phyloP scores from a whole-genome alignment of 2,888 invertebrate species.

The Sphaerophoria rueppellii region DNA sequence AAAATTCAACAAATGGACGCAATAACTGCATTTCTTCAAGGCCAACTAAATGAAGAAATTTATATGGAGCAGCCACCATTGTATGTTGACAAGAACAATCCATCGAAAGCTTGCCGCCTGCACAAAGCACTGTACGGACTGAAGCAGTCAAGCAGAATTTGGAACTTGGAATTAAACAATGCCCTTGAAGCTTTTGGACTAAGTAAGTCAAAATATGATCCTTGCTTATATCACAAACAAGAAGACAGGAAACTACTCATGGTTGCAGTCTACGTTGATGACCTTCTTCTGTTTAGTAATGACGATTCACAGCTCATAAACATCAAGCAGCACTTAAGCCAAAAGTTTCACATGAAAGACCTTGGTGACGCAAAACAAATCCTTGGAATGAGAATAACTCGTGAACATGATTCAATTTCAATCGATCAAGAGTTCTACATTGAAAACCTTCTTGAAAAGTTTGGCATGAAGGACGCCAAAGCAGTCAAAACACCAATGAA shows the following conservation, averaged over 20 bases:
- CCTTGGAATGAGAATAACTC: slow-evolving; percentile 10
- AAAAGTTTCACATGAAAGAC: slow-evolving; percentile 4
- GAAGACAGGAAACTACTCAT: not conserved
- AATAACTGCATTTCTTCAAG: slow-evolving; percentile 33
- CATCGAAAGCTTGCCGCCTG: too few species aligned
- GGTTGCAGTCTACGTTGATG: not conserved
- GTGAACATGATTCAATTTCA: not conserved
- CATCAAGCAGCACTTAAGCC: not conserved
- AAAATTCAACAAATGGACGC: slow-evolving; percentile 30
- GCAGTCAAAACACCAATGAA: slow-evolving; percentile 10
- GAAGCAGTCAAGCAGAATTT: too few species aligned
- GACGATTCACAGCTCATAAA: not conserved
- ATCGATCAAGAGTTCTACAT: slow-evolving; percentile 5
- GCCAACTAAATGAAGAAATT: slow-evolving; percentile 7
- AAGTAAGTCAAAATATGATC: too few species aligned
- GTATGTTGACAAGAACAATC: not conserved
- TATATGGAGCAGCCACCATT: slow-evolving; percentile 4
- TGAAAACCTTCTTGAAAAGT: not conserved
- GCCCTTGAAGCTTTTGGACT: too few species aligned
- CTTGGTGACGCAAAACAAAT: slow-evolving; percentile 1
- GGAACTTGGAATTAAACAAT: not conserved
- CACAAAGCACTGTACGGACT: too few species aligned
- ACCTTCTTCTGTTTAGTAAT: not conserved
- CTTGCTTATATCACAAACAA: not conserved
- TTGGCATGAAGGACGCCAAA: not conserved